Evolutionary conservation across 1,140 invertebrate species (phyloP).

Genomic region (Pachyrhynchus sulphureomaculatus): DNA sequence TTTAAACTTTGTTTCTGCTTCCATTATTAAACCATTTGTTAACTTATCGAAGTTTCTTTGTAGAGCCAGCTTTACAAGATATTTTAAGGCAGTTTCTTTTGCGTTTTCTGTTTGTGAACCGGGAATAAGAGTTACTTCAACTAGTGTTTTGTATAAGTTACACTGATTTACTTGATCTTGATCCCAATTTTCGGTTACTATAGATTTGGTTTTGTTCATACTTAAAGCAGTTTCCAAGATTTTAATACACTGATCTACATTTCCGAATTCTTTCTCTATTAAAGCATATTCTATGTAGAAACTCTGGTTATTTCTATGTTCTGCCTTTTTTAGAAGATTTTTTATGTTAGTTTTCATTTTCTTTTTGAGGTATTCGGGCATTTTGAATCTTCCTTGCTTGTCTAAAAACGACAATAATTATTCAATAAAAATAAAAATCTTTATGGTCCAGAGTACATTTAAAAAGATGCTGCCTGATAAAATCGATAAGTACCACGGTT

Average conservation of each 20-base stretch:
- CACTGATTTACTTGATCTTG: constrained; percentile 33
- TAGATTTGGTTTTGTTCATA: constrained; percentile 32
- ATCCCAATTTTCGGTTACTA: constrained; percentile 14
- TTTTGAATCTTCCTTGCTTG: constrained; percentile 52
- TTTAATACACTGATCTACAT: constrained; percentile 50
- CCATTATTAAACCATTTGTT: constrained; percentile 34
- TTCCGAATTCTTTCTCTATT: constrained; percentile 59
- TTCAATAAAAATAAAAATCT: neutral
- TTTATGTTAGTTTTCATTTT: constrained; percentile 58
- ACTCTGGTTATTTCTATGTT: constrained; percentile 58
- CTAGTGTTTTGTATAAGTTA: constrained; percentile 33
- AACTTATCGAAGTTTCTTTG: constrained; percentile 28
- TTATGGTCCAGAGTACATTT: neutral
- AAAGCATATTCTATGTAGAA: constrained; percentile 66
- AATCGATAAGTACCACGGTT: no score
- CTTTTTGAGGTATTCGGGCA: constrained; percentile 50
- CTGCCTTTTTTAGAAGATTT: constrained; percentile 55
- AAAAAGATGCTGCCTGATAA: no score
- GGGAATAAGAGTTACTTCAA: constrained; percentile 18
- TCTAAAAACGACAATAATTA: constrained; percentile 40
- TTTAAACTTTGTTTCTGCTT: constrained; percentile 43
- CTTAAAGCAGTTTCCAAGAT: constrained; percentile 56
- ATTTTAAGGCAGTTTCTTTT: constrained; percentile 35
- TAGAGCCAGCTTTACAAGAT: constrained; percentile 38
- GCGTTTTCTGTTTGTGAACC: neutral